phyloP scores from a whole-genome alignment of 1,140 invertebrate genomes.

The Dryas iulia region DNA sequence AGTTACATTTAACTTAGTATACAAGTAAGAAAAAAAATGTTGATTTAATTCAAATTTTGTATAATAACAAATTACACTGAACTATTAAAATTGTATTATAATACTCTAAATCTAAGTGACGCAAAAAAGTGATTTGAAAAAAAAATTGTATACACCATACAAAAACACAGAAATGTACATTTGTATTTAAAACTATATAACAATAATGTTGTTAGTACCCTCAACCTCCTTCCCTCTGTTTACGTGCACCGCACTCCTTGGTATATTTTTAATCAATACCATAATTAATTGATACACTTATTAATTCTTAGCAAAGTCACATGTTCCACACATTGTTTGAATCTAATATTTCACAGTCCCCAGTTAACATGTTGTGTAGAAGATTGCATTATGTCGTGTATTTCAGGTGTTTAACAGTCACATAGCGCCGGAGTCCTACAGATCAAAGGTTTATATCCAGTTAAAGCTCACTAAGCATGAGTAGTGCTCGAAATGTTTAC shows the following conservation, averaged over 20 bases:
- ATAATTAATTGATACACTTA: neutral
- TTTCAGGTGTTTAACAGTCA: conserved; percentile 95
- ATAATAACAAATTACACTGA: too few relatives aligned
- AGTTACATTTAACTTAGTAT: too few relatives aligned
- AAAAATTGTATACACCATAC: too few relatives aligned
- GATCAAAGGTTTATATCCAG: conserved; percentile 89
- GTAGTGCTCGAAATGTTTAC: conserved; percentile 52
- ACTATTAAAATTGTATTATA: too few relatives aligned
- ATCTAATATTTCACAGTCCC: neutral
- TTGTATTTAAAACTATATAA: conserved; percentile 6
- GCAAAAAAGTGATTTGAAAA: too few relatives aligned
- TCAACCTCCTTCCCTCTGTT: neutral
- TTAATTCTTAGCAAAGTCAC: neutral
- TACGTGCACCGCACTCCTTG: neutral
- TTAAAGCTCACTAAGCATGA: conserved; percentile 75
- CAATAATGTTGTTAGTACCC: neutral
- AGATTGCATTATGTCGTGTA: conserved; percentile 73
- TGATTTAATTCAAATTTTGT: too few relatives aligned
- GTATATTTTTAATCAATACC: neutral
- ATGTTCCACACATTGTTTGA: neutral
- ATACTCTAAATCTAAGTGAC: too few relatives aligned
- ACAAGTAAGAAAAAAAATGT: too few relatives aligned
- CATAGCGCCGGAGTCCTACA: conserved; percentile 93
- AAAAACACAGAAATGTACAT: neutral
- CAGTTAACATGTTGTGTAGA: conserved; percentile 18